Conservation (phyloP, 2,113 vertebrate genomes). For the Pomatorhinus ruficollis region DNA sequence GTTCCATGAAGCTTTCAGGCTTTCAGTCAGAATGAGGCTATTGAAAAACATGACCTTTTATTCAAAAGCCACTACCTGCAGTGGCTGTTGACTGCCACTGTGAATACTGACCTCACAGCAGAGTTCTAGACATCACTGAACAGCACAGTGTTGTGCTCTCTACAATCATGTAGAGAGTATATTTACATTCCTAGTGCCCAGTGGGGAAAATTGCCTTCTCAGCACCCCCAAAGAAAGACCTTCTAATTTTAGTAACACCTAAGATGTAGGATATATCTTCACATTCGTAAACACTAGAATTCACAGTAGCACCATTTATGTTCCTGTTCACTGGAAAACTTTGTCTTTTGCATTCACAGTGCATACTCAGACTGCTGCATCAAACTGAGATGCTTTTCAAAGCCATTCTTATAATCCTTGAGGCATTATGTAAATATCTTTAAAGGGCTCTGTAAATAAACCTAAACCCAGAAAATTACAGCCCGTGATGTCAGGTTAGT, state of each 20-base stretch:
- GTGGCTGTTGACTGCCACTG: constrained; percentile 63
- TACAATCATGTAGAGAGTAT: constrained; percentile 6
- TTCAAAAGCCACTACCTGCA: constrained; percentile 64
- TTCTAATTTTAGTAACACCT: background rate
- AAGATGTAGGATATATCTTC: background rate
- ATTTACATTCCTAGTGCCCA: constrained; percentile 29
- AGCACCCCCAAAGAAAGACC: background rate
- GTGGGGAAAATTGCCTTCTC: background rate
- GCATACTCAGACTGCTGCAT: background rate
- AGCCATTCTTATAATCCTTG: background rate
- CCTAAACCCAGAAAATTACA: background rate
- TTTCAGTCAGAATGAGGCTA: constrained; percentile 54
- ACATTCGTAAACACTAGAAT: background rate
- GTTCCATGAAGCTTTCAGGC: constrained; percentile 57
- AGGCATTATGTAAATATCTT: background rate
- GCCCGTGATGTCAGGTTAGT: background rate
- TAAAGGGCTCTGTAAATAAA: background rate
- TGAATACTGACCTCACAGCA: constrained; percentile 57
- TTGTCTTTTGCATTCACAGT: background rate
- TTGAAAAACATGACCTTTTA: constrained; percentile 71
- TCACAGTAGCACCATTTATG: background rate
- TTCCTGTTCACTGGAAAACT: background rate
- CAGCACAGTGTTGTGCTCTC: constrained; percentile 9
- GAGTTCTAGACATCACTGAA: constrained; percentile 25
- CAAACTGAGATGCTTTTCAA: background rate